Conservation (phyloP, 2,113 vertebrate species). For the Laticauda colubrina region DNA sequence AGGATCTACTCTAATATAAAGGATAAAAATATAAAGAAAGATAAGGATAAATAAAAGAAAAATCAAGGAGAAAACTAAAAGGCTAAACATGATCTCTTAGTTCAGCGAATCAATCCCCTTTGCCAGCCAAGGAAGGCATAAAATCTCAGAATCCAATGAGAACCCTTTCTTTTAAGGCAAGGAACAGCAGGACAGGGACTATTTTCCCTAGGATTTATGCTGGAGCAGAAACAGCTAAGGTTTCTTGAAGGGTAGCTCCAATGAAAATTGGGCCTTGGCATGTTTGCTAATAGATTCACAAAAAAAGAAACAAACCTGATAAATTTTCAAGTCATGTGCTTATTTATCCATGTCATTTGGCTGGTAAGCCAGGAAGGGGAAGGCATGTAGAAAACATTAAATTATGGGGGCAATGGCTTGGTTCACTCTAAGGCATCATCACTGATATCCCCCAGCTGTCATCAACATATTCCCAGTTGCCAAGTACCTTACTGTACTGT, state of each 20-base stretch:
- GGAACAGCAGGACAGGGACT: neutral
- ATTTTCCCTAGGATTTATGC: neutral
- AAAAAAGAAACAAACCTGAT: neutral
- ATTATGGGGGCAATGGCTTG: no score
- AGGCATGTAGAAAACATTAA: neutral
- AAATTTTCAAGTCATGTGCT: neutral
- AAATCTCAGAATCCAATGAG: neutral
- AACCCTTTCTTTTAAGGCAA: neutral
- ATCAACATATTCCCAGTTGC: neutral
- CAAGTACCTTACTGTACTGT: neutral
- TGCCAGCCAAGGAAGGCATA: neutral
- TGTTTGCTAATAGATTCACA: neutral
- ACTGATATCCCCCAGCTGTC: neutral
- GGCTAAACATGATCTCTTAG: neutral
- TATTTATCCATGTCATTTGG: neutral
- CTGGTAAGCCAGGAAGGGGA: neutral
- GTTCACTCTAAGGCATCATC: neutral
- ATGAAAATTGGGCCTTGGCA: neutral
- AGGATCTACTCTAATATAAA: neutral
- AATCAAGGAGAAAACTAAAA: neutral
- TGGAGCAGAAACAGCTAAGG: neutral
- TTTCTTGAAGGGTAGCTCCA: neutral
- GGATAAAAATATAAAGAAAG: neutral
- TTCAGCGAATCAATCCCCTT: neutral
- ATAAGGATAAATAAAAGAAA: neutral